Evolutionary conservation across 2,888 invertebrate species (phyloP).

Genomic region (Lagria hirta): DNA sequence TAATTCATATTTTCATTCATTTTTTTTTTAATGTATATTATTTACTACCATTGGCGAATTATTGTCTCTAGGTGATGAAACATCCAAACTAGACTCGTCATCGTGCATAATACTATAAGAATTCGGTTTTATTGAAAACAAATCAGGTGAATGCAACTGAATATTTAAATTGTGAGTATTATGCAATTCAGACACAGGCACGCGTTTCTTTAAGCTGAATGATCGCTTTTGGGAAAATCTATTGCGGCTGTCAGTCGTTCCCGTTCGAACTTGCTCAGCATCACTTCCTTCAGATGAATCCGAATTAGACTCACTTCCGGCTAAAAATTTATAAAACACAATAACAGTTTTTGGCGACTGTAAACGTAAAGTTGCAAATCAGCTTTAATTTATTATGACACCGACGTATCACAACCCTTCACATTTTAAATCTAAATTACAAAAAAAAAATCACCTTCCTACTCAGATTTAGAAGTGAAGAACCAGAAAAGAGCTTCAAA

Average conservation of each 20-base stretch:
- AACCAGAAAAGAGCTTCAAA: no score
- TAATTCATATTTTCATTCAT: slow-evolving; percentile 14
- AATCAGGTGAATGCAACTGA: slow-evolving; percentile 50
- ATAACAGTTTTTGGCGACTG: no score
- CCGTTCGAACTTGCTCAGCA: slow-evolving; percentile 44
- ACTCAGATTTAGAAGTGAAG: no score
- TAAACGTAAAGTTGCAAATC: no score
- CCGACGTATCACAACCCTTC: no score
- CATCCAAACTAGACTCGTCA: slow-evolving; percentile 67
- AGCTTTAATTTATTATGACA: no score
- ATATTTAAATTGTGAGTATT: slow-evolving; percentile 52
- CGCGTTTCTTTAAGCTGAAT: slow-evolving; percentile 53
- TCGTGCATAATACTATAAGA: slow-evolving; percentile 59
- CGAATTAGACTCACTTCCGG: slow-evolving; percentile 52
- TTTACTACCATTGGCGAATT: slow-evolving; percentile 62
- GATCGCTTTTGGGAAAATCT: slow-evolving; percentile 54
- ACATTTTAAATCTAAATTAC: no score
- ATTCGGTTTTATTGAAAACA: slow-evolving; percentile 53
- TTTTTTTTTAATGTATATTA: neutral
- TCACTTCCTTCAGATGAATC: slow-evolving; percentile 52
- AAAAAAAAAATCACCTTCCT: no score
- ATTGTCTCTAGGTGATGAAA: slow-evolving; percentile 66
- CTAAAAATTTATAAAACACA: no score
- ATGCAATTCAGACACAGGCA: slow-evolving; percentile 62
- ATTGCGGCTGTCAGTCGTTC: slow-evolving; percentile 45